Conservation (phyloP, 2,113 vertebrate genomes). For the Hippocampus mohnikei region DNA sequence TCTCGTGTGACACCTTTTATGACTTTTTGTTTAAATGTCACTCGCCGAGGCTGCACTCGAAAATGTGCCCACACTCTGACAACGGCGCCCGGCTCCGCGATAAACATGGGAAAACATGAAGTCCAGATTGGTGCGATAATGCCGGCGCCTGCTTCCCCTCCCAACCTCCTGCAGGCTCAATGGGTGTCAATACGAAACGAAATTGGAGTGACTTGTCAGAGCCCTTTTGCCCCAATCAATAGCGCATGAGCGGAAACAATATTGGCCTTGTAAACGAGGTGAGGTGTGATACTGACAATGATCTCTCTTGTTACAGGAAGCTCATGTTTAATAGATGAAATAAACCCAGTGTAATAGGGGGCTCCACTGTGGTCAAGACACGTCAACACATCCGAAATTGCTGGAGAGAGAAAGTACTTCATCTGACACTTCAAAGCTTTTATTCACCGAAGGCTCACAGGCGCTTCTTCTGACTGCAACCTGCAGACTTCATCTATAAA, state of each 20-base stretch:
- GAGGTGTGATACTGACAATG: constrained; percentile 19
- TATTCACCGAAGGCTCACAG: constrained; percentile 8
- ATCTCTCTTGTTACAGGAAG: constrained; percentile 26
- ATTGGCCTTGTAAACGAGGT: constrained; percentile 40
- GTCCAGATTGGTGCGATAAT: constrained; percentile 35
- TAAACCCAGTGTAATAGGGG: background rate
- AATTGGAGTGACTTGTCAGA: constrained; percentile 42
- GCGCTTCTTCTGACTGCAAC: constrained; percentile 2
- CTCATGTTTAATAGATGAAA: constrained; percentile 19
- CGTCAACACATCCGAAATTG: background rate
- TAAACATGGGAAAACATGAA: constrained; percentile 38
- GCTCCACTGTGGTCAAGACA: background rate
- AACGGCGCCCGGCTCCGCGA: constrained; percentile 34
- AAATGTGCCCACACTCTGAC: constrained; percentile 37
- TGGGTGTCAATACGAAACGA: constrained; percentile 45
- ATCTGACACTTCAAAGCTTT: constrained; percentile 21
- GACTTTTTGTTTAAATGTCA: constrained; percentile 64
- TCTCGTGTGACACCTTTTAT: constrained; percentile 53
- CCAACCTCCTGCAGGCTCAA: constrained; percentile 22
- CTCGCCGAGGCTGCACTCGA: constrained; percentile 39
- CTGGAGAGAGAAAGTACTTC: background rate
- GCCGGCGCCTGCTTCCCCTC: constrained; percentile 7
- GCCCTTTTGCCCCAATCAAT: constrained; percentile 43
- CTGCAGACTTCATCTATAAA: constrained; percentile 9
- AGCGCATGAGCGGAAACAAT: constrained; percentile 30